phyloP scores from a whole-genome alignment of 2,797 vertebrate species.

The Xerus rutilus region DNA sequence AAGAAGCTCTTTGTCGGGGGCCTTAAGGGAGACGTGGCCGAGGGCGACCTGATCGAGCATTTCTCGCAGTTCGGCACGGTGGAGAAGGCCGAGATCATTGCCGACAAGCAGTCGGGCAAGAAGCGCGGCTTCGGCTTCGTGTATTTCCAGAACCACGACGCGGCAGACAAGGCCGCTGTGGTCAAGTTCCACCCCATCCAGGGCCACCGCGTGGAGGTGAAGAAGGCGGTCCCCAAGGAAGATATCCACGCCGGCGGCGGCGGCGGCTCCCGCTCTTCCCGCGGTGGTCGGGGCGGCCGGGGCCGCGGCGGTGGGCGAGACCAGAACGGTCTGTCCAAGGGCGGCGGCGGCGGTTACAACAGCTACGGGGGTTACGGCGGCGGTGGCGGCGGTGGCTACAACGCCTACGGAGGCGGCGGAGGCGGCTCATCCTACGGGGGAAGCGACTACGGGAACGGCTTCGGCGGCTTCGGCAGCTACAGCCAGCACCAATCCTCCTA shows the following conservation, averaged over 20 bases:
- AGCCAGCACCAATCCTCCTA: slow-evolving; percentile 96
- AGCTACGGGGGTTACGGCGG: slow-evolving; percentile 93
- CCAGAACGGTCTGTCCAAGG: slow-evolving; percentile 91
- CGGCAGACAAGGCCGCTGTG: slow-evolving; percentile 97
- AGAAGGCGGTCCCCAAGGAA: slow-evolving; percentile 97
- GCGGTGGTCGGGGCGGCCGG: slow-evolving; percentile 91
- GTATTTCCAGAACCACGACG: slow-evolving; percentile 96
- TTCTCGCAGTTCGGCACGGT: slow-evolving; percentile 96
- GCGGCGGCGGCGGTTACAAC: slow-evolving; percentile 92
- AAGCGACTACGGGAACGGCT: slow-evolving; percentile 94
- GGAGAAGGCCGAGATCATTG: slow-evolving; percentile 98
- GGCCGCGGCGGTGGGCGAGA: slow-evolving; percentile 89
- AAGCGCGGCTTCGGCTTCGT: slow-evolving; percentile 98
- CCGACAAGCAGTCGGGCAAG: slow-evolving; percentile 97
- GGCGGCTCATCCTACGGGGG: slow-evolving; percentile 92
- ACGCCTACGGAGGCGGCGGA: slow-evolving; percentile 88
- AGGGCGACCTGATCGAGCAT: slow-evolving; percentile 93
- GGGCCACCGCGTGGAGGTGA: slow-evolving; percentile 98
- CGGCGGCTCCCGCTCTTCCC: slow-evolving; percentile 88
- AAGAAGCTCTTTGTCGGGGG: slow-evolving; percentile 98
- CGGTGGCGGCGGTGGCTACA: slow-evolving; percentile 89
- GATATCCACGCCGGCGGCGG: slow-evolving; percentile 95
- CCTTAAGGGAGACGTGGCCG: slow-evolving; percentile 95
- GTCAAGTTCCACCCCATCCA: slow-evolving; percentile 97
- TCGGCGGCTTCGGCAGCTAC: slow-evolving; percentile 97